Evolutionary conservation across 2,113 vertebrate species (phyloP).

Genomic region (Nannobrachium achirus): DNA sequence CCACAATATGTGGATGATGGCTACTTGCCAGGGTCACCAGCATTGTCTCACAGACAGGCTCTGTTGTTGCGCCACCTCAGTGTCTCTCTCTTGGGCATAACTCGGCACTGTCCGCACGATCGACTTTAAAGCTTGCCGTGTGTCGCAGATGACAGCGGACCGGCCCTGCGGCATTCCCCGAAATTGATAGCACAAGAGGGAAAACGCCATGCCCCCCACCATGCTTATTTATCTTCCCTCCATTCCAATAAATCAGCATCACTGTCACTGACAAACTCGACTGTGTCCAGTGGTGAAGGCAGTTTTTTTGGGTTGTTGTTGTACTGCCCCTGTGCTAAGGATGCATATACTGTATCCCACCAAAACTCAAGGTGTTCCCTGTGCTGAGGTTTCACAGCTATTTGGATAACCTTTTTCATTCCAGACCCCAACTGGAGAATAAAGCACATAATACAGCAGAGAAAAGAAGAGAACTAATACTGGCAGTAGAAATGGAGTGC

Average conservation of each 20-base stretch:
- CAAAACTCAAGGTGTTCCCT: slow-evolving; percentile 36
- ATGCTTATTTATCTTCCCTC: slow-evolving; percentile 28
- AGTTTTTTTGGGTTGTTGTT: background rate
- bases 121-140: background rate
- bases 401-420: slow-evolving; percentile 55
- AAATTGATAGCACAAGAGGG: slow-evolving; percentile 56
- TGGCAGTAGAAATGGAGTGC: too few species aligned
- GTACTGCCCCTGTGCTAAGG: slow-evolving; percentile 28
- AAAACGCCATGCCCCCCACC: slow-evolving; percentile 30
- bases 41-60: too few species aligned
- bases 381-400: slow-evolving; percentile 42
- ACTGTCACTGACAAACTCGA: slow-evolving; percentile 61
- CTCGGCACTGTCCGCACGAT: too few species aligned
- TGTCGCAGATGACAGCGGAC: slow-evolving; percentile 43
- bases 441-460: slow-evolving; percentile 15
- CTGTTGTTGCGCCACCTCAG: too few species aligned
- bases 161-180: slow-evolving; percentile 60
- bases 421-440: slow-evolving; percentile 41
- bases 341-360: slow-evolving; percentile 38
- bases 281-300: slow-evolving; percentile 55
- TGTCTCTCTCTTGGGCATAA: too few species aligned
- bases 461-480: too few species aligned
- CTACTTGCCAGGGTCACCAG: too few species aligned
- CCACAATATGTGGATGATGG: too few species aligned
- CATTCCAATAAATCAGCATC: slow-evolving; percentile 55